These are phyloP conservation scores for Lissocephala sabroskyi DNA, from an alignment of 2,888 invertebrate species.

Conservation along the genomic window DNA sequence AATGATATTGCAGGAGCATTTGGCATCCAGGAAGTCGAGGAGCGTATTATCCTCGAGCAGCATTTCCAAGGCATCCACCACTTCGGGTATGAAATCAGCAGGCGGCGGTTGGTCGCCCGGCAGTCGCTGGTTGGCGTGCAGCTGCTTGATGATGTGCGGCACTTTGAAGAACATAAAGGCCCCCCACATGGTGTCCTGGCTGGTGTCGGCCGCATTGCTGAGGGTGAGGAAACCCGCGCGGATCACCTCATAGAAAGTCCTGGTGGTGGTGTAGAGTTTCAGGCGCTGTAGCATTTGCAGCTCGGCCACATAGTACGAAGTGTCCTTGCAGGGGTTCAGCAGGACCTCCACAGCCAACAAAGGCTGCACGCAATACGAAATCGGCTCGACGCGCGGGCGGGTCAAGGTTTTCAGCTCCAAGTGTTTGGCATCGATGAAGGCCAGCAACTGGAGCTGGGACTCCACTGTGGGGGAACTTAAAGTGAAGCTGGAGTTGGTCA, in stretches of 20 bases:
- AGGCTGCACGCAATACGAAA: constrained; percentile 84
- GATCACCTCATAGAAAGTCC: constrained; percentile 91
- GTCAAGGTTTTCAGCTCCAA: constrained; percentile 73
- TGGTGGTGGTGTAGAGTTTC: constrained; percentile 85
- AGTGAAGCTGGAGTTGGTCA: constrained; percentile 65
- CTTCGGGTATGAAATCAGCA: constrained; percentile 80
- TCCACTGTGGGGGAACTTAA: constrained; percentile 54
- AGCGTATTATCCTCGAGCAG: constrained; percentile 88
- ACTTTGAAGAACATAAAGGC: constrained; percentile 95
- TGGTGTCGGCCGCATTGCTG: constrained; percentile 87
- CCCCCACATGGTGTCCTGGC: constrained; percentile 92
- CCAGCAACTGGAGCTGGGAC: constrained; percentile 64
- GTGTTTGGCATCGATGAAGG: constrained; percentile 67
- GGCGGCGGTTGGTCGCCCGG: constrained; percentile 51
- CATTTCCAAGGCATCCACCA: constrained; percentile 87
- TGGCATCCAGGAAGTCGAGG: constrained; percentile 90
- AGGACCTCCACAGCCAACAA: constrained; percentile 88
- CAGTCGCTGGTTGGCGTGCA: constrained; percentile 75
- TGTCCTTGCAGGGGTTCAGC: constrained; percentile 87
- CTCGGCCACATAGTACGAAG: constrained; percentile 85
- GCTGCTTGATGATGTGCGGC: constrained; percentile 83
- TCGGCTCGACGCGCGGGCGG: constrained; percentile 76
- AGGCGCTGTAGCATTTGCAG: constrained; percentile 87
- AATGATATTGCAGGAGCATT: constrained; percentile 90
- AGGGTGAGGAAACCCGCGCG: constrained; percentile 92